Evolutionary conservation across 2,113 vertebrate species (phyloP).

Genomic region (Stegastes partitus): DNA sequence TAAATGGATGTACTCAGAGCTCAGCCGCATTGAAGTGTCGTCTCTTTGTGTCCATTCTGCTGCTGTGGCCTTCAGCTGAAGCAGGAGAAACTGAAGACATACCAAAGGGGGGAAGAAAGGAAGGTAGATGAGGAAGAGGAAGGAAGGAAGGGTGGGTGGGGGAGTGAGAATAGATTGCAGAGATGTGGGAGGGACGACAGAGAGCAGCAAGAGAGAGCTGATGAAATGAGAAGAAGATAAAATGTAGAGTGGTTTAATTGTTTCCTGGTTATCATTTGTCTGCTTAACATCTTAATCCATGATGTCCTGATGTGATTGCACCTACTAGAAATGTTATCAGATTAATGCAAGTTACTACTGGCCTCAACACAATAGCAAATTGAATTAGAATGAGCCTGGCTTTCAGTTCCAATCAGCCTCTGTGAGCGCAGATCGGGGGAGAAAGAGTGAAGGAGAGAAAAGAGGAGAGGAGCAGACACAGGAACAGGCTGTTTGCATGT

Average conservation of each 20-base stretch:
- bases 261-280: slow-evolving; percentile 43
- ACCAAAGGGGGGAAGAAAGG: background rate
- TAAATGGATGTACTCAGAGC: slow-evolving; percentile 59
- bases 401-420: slow-evolving; percentile 28
- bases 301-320: slow-evolving; percentile 61
- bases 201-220: background rate
- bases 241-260: slow-evolving; percentile 9
- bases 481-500: slow-evolving; percentile 20
- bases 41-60: slow-evolving; percentile 38
- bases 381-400: slow-evolving; percentile 13
- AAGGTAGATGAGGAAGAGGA: slow-evolving; percentile 8
- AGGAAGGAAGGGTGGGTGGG: background rate
- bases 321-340: slow-evolving; percentile 41
- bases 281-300: slow-evolving; percentile 48
- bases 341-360: slow-evolving; percentile 26
- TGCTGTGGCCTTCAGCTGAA: slow-evolving; percentile 47
- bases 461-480: slow-evolving; percentile 10
- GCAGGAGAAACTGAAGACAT: slow-evolving; percentile 32
- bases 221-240: background rate
- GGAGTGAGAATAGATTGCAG: background rate
- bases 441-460: background rate
- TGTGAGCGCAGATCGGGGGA: slow-evolving; percentile 10
- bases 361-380: slow-evolving; percentile 29
- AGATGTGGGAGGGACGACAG: background rate
- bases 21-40: slow-evolving; percentile 30